These are phyloP conservation scores for Brachionus sp. DNA, from an alignment of 1,140 invertebrate species.

Conservation along the genomic window DNA sequence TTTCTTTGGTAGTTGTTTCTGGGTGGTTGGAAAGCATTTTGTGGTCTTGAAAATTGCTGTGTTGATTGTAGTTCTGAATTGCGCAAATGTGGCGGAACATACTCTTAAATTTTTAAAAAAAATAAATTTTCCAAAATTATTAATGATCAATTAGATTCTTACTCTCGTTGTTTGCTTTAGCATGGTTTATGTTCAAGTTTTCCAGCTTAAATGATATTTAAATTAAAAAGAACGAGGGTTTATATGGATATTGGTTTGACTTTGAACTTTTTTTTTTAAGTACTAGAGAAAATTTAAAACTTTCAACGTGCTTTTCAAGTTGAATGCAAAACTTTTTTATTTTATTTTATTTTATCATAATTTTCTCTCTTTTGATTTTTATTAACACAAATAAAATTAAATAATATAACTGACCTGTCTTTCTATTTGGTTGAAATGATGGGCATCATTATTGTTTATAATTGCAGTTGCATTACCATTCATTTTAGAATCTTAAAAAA, in stretches of 20 bases:
- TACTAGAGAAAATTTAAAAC: constrained; percentile 26
- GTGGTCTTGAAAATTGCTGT: background rate
- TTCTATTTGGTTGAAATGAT: constrained; percentile 2
- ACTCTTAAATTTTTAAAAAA: background rate
- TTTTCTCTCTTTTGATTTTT: background rate
- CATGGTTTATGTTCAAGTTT: constrained; percentile 23
- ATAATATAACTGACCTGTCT: constrained; percentile 16
- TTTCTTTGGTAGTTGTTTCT: background rate
- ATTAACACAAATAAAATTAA: background rate
- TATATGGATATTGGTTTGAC: background rate
- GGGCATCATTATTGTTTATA: constrained; percentile 1
- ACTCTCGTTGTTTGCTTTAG: constrained; percentile 4
- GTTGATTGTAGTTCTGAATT: background rate
- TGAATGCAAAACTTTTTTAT: background rate
- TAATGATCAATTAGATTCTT: background rate
- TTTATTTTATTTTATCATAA: background rate
- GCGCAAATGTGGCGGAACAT: constrained; percentile 5
- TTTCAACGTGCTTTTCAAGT: constrained; percentile 17
- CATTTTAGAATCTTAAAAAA: background rate
- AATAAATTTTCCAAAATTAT: background rate
- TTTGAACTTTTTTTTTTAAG: background rate
- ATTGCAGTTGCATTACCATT: constrained; percentile 24
- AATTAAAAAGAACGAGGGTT: background rate
- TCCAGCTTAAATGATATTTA: background rate
- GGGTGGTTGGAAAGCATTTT: background rate